Evolutionary conservation across 2,113 vertebrate genomes (phyloP).

Genomic region (Trematomus loennbergii): DNA sequence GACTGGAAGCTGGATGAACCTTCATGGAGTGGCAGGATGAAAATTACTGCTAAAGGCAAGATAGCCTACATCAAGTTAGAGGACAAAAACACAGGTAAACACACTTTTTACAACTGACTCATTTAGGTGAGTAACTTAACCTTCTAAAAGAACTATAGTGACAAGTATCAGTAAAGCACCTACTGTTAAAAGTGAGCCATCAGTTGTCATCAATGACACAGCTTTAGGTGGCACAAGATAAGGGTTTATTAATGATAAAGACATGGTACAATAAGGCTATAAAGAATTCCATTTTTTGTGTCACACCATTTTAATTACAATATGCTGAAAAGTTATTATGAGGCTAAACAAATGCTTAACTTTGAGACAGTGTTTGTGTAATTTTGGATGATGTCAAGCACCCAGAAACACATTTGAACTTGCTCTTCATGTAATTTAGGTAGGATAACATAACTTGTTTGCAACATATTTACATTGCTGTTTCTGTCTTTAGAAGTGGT

Average conservation of each 20-base stretch:
- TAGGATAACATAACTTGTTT: background rate
- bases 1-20: constrained; percentile 98
- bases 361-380: background rate
- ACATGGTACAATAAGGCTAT: background rate
- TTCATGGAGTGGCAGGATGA: constrained; percentile 92
- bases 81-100: constrained; percentile 91
- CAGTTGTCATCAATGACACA: background rate
- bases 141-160: background rate
- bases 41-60: constrained; percentile 91
- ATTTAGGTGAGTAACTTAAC: background rate
- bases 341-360: no score
- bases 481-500: background rate
- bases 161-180: background rate
- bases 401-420: background rate
- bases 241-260: background rate
- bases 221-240: background rate
- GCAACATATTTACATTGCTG: background rate
- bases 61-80: constrained; percentile 92
- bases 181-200: background rate
- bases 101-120: background rate
- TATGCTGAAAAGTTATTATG: no score
- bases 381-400: background rate
- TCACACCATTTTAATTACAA: background rate
- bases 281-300: background rate
- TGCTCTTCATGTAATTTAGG: no score